Evolutionary conservation across 2,888 invertebrate species (phyloP).

Genomic region (Globia sparganii): DNA sequence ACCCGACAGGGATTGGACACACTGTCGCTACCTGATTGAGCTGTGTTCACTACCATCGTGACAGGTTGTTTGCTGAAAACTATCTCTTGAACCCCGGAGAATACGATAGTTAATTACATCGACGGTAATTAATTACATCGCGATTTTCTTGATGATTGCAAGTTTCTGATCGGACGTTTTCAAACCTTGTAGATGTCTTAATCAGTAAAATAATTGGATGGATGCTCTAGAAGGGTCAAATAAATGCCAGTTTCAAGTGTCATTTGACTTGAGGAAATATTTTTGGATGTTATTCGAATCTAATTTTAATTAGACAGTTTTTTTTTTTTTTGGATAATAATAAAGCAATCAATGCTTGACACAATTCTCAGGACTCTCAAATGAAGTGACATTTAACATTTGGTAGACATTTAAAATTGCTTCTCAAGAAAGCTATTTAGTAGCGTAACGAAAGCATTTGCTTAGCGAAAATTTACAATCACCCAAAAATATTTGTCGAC

Average conservation of each 20-base stretch:
- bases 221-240: conserved; percentile 7
- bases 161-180: background rate
- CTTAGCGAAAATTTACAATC: conserved; percentile 87
- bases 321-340: conserved; percentile 22
- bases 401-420: conserved; percentile 79
- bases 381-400: conserved; percentile 76
- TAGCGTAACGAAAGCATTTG: conserved; percentile 87
- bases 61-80: conserved; percentile 76
- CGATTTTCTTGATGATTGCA: conserved; percentile 22
- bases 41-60: conserved; percentile 66
- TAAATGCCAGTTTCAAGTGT: conserved; percentile 10
- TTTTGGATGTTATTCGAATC: conserved; percentile 18
- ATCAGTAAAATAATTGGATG: conserved; percentile 29
- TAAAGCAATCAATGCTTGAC: conserved; percentile 70
- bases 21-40: conserved; percentile 77
- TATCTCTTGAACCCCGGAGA: conserved; percentile 46
- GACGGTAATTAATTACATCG: conserved; percentile 51
- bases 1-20: conserved; percentile 78
- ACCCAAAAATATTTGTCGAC: conserved; percentile 81
- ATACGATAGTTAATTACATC: conserved; percentile 52
- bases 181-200: conserved; percentile 3
- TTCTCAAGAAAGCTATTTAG: conserved; percentile 85
- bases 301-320: conserved; percentile 23
- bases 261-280: conserved; percentile 16
- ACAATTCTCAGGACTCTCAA: conserved; percentile 83